Evolutionary conservation across 2,113 vertebrate genomes (phyloP).

Genomic region (Rhagologus leucostigma): DNA sequence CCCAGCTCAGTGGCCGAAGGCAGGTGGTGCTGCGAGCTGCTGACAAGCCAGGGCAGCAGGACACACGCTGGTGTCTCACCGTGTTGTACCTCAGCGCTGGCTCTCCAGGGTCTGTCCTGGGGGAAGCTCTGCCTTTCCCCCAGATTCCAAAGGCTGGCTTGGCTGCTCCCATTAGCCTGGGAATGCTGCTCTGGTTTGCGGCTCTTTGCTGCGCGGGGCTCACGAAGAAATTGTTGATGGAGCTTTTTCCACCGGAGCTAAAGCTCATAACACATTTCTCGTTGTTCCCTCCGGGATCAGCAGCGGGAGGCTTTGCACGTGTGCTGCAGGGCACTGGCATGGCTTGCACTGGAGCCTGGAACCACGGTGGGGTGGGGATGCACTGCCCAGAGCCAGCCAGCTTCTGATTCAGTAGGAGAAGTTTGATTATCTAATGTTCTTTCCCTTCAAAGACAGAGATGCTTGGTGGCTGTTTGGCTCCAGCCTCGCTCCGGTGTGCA

Average conservation of each 20-base stretch:
- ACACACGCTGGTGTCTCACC: rapidly evolving
- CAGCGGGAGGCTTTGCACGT: not conserved
- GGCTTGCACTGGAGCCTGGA: not conserved
- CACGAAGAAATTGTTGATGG: not conserved
- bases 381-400: not conserved
- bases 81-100: not conserved
- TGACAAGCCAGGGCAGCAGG: not conserved
- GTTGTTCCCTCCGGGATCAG: not conserved
- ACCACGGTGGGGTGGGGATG: not conserved
- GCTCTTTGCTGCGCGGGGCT: not conserved
- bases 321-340: constrained; percentile 1
- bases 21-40: not conserved
- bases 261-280: not conserved
- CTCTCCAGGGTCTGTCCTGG: not conserved
- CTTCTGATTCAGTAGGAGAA: not conserved
- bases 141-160: not conserved
- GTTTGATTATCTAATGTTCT: not conserved
- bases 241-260: not conserved
- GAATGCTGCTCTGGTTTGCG: not conserved
- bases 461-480: not conserved
- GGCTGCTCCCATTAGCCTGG: not conserved
- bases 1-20: not conserved
- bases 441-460: not conserved
- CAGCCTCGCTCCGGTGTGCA: not conserved
- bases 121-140: not conserved